A percentile compares a stretch with the other conserved stretches of the same genome.
Conservation (phyloP, 2,797 vertebrate species). For the Oceanodroma leucorhoa region DNA sequence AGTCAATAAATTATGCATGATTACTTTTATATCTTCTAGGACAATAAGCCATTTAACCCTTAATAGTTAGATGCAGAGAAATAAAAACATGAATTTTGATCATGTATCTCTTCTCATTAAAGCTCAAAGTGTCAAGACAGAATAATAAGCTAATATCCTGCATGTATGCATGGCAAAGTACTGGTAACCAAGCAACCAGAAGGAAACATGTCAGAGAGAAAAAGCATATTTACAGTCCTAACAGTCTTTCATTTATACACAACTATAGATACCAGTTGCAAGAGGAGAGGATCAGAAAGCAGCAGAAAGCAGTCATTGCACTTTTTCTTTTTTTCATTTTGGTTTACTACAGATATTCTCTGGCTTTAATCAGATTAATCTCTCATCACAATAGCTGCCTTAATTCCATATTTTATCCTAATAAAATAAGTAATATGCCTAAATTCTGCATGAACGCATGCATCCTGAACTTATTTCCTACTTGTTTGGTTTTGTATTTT, state of each 20-base stretch:
- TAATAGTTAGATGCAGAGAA: background rate
- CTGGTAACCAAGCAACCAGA: conserved; percentile 67
- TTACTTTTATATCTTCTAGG: background rate
- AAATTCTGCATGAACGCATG: background rate
- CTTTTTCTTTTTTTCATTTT: background rate
- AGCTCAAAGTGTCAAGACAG: conserved; percentile 30
- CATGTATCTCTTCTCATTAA: background rate
- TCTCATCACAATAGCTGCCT: background rate
- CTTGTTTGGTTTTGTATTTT: background rate
- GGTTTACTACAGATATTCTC: background rate
- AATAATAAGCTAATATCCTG: conserved; percentile 26
- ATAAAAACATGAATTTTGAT: background rate
- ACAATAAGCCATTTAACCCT: conserved; percentile 8
- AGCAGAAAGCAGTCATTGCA: background rate
- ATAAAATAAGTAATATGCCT: background rate
- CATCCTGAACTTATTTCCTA: background rate
- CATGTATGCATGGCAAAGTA: conserved; percentile 13
- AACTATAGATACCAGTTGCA: background rate
- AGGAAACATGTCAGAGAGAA: conserved; percentile 49
- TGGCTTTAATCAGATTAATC: background rate
- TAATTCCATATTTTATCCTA: background rate
- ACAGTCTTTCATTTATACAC: conserved; percentile 26
- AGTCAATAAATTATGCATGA: background rate
- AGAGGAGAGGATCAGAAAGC: background rate
- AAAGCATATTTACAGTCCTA: conserved; percentile 54